Evolutionary conservation across 2,888 invertebrate genomes (phyloP), one percentile per base, ranked within the genome.

Genomic region (Allacma fusca): DNA sequence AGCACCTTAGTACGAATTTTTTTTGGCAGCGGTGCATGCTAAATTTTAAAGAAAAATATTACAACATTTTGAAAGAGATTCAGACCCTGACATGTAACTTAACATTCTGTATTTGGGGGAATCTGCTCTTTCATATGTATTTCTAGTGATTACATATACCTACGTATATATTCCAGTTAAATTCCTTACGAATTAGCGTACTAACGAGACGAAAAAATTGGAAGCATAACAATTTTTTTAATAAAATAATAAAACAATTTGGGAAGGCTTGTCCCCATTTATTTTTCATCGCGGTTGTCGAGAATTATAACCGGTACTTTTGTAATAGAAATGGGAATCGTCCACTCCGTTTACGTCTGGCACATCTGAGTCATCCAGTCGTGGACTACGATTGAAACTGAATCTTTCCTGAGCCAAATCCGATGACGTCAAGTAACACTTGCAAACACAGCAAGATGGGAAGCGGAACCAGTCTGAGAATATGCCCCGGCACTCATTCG

Each of bases 391-490:
- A 44, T 78, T 78, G 40, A 78, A 78, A 40, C 76, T 72, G 26
- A 78, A 71, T n/a, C 78, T 59, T 34, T 78, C 78, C 9, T 75
- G 68, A 34, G 75, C 75, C 12, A 75, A 34, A 23, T 75, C 75
- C 9, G 73, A 50, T 1, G 70, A 64, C 21, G 75, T 67, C 28
- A 79, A 19, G 69, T 82, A 82, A 65, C 79, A 80, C 67, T 78
- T 88, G 87, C 96, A 96, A n/a, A 95, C 93, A 86, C 96, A 96
- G 87, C 95, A 96, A 0, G 95, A 94, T 0, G 96, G 96, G 87
- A 96, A 96, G 83, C 94, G 91, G 79, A 87, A 85, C 96, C 96
- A 96, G 87, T 96, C 96, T 83, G 95, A 94, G 88, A 96, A 96
- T 84, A 96, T 95, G 16, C 96, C 96, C 62, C 95, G 92, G 86